Percentiles rank a stretch among this genome's conserved stretches.
phyloP scores from a whole-genome alignment of 1,140 invertebrate genomes.

The Camponotus vicinus region DNA sequence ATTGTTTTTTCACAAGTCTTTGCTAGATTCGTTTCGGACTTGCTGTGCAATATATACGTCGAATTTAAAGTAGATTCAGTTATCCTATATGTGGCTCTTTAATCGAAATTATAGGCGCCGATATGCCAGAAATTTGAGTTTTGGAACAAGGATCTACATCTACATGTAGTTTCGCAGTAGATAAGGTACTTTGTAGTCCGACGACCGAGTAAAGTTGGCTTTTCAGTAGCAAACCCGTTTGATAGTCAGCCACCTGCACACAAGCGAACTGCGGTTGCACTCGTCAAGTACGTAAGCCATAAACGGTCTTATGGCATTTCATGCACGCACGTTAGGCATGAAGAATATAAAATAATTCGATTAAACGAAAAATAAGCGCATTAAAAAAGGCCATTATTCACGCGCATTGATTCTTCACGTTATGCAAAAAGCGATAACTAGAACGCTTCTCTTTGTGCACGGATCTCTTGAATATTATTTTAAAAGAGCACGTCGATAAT shows the following conservation, averaged over 20 bases:
- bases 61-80: neutral
- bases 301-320: neutral
- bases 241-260: conserved; percentile 41
- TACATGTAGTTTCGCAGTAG: conserved; percentile 28
- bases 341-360: neutral
- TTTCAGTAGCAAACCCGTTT: conserved; percentile 44
- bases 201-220: conserved; percentile 10
- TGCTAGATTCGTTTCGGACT: too few species aligned
- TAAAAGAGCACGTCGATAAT: neutral
- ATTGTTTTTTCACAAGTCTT: neutral
- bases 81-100: conserved; percentile 7
- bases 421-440: neutral
- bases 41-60: neutral
- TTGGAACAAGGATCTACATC: conserved; percentile 29
- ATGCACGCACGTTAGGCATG: neutral
- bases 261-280: neutral
- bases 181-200: conserved; percentile 48
- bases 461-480: neutral
- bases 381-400: neutral
- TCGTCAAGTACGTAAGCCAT: neutral
- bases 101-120: neutral
- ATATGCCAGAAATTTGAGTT: conserved; percentile 42
- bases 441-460: neutral
- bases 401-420: neutral
- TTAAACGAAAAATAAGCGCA: neutral